phyloP scores from a whole-genome alignment of 2,888 invertebrate species.

The Merodon equestris region DNA sequence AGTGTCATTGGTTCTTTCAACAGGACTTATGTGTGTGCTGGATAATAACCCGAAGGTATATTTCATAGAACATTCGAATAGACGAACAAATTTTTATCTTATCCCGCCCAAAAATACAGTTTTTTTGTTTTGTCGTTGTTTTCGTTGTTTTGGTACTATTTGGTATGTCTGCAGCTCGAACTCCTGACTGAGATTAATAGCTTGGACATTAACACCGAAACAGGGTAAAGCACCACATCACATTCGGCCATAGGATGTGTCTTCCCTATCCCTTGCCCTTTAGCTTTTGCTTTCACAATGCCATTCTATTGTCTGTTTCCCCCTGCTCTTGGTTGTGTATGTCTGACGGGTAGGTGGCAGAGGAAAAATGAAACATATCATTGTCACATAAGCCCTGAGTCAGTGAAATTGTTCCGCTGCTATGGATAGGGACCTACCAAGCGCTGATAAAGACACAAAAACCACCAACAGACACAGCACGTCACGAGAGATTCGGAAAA shows the following conservation, averaged over 20 bases:
- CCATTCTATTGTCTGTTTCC: background rate
- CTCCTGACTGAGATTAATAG: constrained; percentile 61
- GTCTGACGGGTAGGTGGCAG: background rate
- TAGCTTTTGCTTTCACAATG: background rate
- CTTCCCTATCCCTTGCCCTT: constrained; percentile 19
- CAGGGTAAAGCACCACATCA: constrained; percentile 44
- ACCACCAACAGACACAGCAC: constrained; percentile 38
- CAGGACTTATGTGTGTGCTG: constrained; percentile 30
- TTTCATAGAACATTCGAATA: constrained; percentile 13
- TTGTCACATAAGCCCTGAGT: constrained; percentile 58
- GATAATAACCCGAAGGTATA: constrained; percentile 5
- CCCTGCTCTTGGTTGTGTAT: too few species aligned
- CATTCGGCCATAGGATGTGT: constrained; percentile 30
- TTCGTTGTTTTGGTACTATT: too few species aligned
- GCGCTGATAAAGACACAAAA: constrained; percentile 59
- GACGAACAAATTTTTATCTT: constrained; percentile 56
- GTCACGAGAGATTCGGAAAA: constrained; percentile 3
- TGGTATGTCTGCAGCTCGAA: constrained; percentile 22
- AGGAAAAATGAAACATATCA: constrained; percentile 57
- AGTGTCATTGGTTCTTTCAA: constrained; percentile 29
- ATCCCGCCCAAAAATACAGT: constrained; percentile 51
- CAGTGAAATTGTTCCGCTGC: constrained; percentile 33
- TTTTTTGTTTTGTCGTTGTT: constrained; percentile 5
- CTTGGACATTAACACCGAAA: constrained; percentile 63
- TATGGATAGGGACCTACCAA: constrained; percentile 57